Percentiles rank a stretch among this genome's conserved stretches.
phyloP scores from a whole-genome alignment of 2,888 invertebrate species.

The Pimpla rufipes region DNA sequence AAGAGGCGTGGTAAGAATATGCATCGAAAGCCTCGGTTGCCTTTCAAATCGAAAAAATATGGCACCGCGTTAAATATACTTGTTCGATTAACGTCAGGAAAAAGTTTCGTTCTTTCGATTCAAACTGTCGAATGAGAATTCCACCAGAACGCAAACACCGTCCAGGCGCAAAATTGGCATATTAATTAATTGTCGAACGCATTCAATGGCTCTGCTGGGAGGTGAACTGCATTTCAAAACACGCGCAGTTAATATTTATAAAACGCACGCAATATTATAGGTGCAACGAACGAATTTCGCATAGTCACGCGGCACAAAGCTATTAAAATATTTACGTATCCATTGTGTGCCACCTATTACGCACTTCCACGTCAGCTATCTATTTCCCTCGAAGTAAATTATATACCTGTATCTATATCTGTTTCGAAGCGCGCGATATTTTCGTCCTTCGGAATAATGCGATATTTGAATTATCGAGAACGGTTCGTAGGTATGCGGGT shows the following conservation, averaged over 20 bases:
- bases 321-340: not conserved
- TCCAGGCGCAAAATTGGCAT: not conserved
- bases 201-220: conserved; percentile 7
- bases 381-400: not conserved
- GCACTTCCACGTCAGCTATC: not conserved
- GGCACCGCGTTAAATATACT: too few relatives aligned
- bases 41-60: not conserved
- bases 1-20: too few relatives aligned
- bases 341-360: conserved; percentile 19
- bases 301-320: not conserved
- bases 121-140: too few relatives aligned
- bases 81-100: too few relatives aligned
- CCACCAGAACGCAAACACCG: too few relatives aligned
- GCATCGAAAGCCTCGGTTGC: too few relatives aligned
- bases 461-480: conserved; percentile 56
- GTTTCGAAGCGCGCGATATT: conserved; percentile 17
- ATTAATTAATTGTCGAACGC: conserved; percentile 14
- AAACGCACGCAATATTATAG: not conserved
- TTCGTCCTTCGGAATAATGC: conserved; percentile 61
- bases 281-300: conserved; percentile 12
- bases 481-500: conserved; percentile 47
- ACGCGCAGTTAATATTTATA: conserved; percentile 8
- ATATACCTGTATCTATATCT: conserved; percentile 8
- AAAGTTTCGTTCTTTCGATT: too few relatives aligned
- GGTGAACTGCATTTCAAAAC: conserved; percentile 18